Percentiles rank a stretch among this genome's conserved stretches.
Conservation (phyloP, 2,888 invertebrate genomes). For the Lithophane ornitopus region DNA sequence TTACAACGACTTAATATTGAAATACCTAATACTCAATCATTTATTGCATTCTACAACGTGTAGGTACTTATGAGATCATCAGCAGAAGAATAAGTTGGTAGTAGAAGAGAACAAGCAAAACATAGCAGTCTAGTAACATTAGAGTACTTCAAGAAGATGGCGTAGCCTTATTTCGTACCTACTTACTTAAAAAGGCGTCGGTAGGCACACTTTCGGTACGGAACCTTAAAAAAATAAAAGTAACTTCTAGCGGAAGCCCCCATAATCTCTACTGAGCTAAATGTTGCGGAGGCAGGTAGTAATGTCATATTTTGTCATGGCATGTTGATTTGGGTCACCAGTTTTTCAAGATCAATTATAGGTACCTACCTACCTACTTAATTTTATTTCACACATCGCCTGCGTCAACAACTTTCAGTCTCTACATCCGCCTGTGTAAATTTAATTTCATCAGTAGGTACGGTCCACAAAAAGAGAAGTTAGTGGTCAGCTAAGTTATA, state of each 20-base stretch:
- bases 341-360: neutral
- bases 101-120: neutral
- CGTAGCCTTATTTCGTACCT: neutral
- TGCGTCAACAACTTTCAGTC: neutral
- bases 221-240: neutral
- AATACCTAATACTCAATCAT: neutral
- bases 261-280: slow-evolving; percentile 1
- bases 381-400: slow-evolving; percentile 8
- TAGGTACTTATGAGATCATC: neutral
- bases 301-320: neutral
- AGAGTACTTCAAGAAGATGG: neutral
- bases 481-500: neutral
- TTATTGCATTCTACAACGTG: neutral
- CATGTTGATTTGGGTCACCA: neutral
- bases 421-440: neutral
- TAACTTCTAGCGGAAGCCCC: neutral
- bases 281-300: slow-evolving; percentile 1
- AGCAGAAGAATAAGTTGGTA: neutral
- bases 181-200: neutral
- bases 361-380: neutral
- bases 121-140: neutral
- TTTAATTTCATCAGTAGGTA: neutral
- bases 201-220: neutral
- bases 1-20: neutral
- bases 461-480: neutral